These are phyloP conservation scores for Philantomba maxwellii DNA, from an alignment of 2,113 vertebrate genomes.

Conservation along the genomic window DNA sequence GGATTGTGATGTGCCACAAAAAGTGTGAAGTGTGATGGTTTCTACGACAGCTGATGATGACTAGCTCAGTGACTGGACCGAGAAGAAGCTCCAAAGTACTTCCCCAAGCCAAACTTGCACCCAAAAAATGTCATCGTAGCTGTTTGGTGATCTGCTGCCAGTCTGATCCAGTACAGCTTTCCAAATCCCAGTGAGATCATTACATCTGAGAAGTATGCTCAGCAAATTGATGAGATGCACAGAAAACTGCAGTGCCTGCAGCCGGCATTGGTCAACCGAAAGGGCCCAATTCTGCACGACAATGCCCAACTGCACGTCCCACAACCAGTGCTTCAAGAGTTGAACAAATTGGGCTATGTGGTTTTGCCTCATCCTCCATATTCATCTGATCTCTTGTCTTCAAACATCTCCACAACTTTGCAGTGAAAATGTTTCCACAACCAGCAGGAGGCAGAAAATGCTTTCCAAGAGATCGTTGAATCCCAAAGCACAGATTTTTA, in stretches of 20 bases:
- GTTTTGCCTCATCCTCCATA: background rate
- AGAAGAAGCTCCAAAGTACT: background rate
- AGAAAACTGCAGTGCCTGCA: background rate
- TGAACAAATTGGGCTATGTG: background rate
- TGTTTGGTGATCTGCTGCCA: background rate
- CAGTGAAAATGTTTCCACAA: background rate
- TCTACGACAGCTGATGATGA: background rate
- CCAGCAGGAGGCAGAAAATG: background rate
- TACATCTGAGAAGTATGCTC: background rate
- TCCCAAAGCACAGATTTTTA: background rate
- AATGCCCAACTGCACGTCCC: background rate
- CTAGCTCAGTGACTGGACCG: background rate
- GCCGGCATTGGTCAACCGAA: background rate
- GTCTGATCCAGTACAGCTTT: background rate
- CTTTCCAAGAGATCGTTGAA: background rate
- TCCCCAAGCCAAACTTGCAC: background rate
- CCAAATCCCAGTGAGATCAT: background rate
- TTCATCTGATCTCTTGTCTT: background rate
- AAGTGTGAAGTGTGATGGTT: background rate
- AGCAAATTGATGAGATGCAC: background rate
- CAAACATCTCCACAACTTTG: background rate
- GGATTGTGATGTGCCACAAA: background rate
- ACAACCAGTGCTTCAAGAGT: background rate
- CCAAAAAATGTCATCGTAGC: background rate
- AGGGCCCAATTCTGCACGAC: background rate